Percentiles rank a stretch among this genome's conserved stretches.
Evolutionary conservation across 2,888 invertebrate genomes (phyloP).

Genomic region (Harpalus rufipes): DNA sequence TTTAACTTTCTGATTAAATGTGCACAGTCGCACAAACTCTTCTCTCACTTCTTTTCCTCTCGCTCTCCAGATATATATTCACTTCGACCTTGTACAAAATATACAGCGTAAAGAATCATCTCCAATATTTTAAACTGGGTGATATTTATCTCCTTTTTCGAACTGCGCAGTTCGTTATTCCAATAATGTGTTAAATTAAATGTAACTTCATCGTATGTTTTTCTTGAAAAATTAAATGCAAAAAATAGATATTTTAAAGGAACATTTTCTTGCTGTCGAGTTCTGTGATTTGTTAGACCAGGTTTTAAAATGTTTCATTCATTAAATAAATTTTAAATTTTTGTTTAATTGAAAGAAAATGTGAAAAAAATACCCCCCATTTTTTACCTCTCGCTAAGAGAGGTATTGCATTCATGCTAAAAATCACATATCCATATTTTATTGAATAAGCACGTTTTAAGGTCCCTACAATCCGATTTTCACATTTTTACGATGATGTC

Average conservation of each 20-base stretch:
- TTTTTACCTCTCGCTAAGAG: too few species aligned
- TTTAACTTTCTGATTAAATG: slow-evolving; percentile 66
- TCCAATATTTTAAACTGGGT: slow-evolving; percentile 29
- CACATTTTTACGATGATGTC: too few species aligned
- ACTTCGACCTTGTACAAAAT: slow-evolving; percentile 27
- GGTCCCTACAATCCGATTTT: too few species aligned
- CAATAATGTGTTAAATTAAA: neutral
- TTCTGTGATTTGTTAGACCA: neutral
- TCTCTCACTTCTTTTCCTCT: neutral
- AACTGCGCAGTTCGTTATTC: neutral
- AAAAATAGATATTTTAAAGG: neutral
- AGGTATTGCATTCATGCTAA: too few species aligned
- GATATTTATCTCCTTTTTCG: neutral
- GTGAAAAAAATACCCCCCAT: too few species aligned
- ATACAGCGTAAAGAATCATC: slow-evolving; percentile 12
- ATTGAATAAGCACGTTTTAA: too few species aligned
- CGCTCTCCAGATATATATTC: slow-evolving; percentile 27
- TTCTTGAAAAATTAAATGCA: neutral
- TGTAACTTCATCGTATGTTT: neutral
- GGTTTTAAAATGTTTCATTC: too few species aligned
- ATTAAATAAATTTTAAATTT: too few species aligned
- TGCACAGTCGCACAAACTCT: slow-evolving; percentile 26
- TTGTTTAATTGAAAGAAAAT: too few species aligned
- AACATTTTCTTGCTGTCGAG: neutral
- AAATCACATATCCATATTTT: too few species aligned